A percentile compares a stretch with the other conserved stretches of the same genome.
Conservation (phyloP, 2,113 vertebrate genomes). For the Equus quagga region DNA sequence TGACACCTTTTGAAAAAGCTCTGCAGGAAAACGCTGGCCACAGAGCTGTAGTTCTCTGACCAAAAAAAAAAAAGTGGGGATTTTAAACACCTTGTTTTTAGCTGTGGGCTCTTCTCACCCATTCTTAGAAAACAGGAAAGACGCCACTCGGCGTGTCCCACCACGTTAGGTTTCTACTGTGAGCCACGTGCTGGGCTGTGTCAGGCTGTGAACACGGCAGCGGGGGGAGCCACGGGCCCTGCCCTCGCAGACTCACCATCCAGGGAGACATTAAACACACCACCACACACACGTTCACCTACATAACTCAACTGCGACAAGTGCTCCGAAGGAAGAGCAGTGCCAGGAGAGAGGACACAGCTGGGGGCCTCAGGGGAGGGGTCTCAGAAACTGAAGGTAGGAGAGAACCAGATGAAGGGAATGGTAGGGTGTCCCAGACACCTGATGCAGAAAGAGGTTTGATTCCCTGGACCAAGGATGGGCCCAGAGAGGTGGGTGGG, state of each 20-base stretch:
- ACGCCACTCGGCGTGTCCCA: neutral
- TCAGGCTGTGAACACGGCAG: neutral
- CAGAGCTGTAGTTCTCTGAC: neutral
- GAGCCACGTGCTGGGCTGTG: neutral
- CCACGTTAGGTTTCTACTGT: neutral
- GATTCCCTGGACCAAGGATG: neutral
- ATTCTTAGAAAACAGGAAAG: neutral
- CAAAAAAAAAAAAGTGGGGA: neutral
- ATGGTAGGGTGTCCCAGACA: neutral
- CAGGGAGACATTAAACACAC: neutral
- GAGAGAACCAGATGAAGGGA: neutral
- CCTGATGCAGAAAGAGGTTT: neutral
- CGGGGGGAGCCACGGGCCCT: rapidly evolving
- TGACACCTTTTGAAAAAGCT: neutral
- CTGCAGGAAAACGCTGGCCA: neutral
- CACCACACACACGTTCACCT: rapidly evolving
- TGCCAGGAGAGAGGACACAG: neutral
- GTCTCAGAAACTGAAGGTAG: neutral
- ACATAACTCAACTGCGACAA: neutral
- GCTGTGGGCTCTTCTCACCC: neutral
- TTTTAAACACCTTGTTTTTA: neutral
- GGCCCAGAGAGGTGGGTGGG: neutral
- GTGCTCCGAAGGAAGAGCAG: neutral
- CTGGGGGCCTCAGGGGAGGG: neutral
- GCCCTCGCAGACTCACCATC: neutral